Evolutionary conservation across 2,888 invertebrate genomes (phyloP).

Genomic region (Drosophila quinaria): DNA sequence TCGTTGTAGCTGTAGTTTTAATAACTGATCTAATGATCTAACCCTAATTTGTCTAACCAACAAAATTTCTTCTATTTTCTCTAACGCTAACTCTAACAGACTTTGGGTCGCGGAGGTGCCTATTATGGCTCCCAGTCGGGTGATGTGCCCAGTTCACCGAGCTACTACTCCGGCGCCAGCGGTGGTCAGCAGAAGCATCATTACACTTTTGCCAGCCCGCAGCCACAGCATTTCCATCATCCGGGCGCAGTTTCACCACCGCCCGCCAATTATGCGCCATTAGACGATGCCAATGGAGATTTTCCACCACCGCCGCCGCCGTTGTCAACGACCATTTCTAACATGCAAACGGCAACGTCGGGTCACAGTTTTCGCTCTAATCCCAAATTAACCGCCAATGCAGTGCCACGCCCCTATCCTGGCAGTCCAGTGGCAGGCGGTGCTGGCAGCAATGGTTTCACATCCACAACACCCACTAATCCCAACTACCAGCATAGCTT

Average conservation of each 20-base stretch:
- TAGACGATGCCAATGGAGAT: conserved; percentile 73
- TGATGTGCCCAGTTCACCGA: conserved; percentile 84
- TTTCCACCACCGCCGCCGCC: conserved; percentile 85
- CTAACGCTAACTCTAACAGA: conserved; percentile 78
- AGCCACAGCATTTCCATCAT: conserved; percentile 85
- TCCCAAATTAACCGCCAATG: conserved; percentile 86
- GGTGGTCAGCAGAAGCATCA: conserved; percentile 79
- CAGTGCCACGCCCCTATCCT: conserved; percentile 85
- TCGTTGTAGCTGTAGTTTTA: conserved; percentile 25
- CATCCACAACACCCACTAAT: conserved; percentile 79
- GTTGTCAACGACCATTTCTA: conserved; percentile 84
- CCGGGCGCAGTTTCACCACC: conserved; percentile 85
- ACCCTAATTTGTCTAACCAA: conserved; percentile 66
- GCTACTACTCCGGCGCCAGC: conserved; percentile 79
- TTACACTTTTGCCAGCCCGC: conserved; percentile 78
- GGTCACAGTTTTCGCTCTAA: conserved; percentile 84
- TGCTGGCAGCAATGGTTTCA: conserved; percentile 65
- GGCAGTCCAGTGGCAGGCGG: conserved; percentile 76
- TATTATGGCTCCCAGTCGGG: conserved; percentile 72
- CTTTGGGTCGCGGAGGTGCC: conserved; percentile 82
- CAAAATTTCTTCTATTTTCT: conserved; percentile 53
- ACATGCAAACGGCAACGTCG: conserved; percentile 83
- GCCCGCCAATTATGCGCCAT: conserved; percentile 74
- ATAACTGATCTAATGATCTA: conserved; percentile 27
- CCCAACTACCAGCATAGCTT: conserved; percentile 81